Conservation (phyloP, 2,888 invertebrate species). For the Psylliodes chrysocephalus region DNA sequence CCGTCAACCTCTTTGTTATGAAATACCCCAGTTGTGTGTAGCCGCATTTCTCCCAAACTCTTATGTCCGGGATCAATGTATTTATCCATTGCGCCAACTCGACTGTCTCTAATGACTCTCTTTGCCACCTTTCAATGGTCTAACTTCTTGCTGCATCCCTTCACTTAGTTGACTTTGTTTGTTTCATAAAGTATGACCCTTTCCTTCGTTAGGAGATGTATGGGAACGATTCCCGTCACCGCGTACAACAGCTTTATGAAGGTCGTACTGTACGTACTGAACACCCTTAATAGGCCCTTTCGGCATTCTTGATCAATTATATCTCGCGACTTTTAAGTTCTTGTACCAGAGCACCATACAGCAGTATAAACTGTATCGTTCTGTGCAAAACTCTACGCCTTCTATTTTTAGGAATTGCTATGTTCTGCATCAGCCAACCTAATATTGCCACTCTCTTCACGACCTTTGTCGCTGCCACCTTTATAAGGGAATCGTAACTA, state of each 20-base stretch:
- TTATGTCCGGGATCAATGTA: not conserved
- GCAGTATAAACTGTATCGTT: slow-evolving; percentile 28
- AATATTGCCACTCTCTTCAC: slow-evolving; percentile 34
- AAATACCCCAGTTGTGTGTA: not conserved
- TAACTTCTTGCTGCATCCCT: not conserved
- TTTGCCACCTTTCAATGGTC: not conserved
- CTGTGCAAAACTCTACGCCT: slow-evolving; percentile 23
- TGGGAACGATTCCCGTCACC: too few species aligned
- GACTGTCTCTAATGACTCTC: not conserved
- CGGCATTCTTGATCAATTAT: not conserved
- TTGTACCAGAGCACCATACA: slow-evolving; percentile 37
- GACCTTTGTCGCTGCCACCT: not conserved
- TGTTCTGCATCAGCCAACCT: slow-evolving; percentile 44
- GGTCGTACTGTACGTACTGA: not conserved
- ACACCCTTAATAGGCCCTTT: not conserved
- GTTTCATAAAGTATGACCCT: not conserved
- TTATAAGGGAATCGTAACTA: slow-evolving; percentile 4
- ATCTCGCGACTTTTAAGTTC: not conserved
- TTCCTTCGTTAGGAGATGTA: too few species aligned
- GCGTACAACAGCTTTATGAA: not conserved
- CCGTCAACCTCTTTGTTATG: not conserved
- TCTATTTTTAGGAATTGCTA: slow-evolving; percentile 21
- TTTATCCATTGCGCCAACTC: not conserved
- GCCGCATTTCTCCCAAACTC: too few species aligned
- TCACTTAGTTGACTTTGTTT: not conserved